Evolutionary conservation across 1,140 invertebrate species (phyloP), one percentile per base, ranked within the genome.

Genomic region (Tetramorium alpestre): DNA sequence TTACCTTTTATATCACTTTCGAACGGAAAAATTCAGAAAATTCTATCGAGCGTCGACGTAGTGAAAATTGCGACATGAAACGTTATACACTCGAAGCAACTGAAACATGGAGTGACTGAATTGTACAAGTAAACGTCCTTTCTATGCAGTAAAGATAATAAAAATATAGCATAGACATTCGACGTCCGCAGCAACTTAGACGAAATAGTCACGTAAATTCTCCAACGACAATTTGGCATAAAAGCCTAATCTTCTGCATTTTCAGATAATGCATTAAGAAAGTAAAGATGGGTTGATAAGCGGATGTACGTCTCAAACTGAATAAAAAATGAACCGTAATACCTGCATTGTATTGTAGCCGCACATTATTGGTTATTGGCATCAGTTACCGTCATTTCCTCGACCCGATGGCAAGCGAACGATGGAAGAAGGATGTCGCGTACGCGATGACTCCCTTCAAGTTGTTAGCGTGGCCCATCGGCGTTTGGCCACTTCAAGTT

Each of bases 401-500:
- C 33, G 11, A 49, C 1, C 11, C 41, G 13, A 84, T 84, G 80
- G 44, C 69, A 60, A 60, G 54, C 33, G n/a, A 49, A 22, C 80
- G 18, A 60, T 73, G 80, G 58, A 56, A 54, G 7, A 64, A 70
- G 7, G 86, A 91, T 18, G 47, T 89, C n/a, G 25, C 77, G 0
- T 86, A 89, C 54, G 81, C 81, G 51, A 89, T 80, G 85, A 84
- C 47, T 4, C 81, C 82, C 8, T 62, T 88, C 25, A 87, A 86
- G 18, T 5, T 86, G 5, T 16, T 87, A 38, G 22, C 88, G 11
- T 85, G 80, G 86, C 81, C 80, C 0, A 16, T 86, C 6, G 89
- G 90, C 0, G 64, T 87, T 16, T 91, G 90, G 90, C 90, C 88
- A 6, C 65, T 91, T 33, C 60, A 86, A 13, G 8, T 60, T 10